These are phyloP conservation scores for Galleria mellonella DNA, from an alignment of 1,140 invertebrate genomes.

Conservation along the genomic window DNA sequence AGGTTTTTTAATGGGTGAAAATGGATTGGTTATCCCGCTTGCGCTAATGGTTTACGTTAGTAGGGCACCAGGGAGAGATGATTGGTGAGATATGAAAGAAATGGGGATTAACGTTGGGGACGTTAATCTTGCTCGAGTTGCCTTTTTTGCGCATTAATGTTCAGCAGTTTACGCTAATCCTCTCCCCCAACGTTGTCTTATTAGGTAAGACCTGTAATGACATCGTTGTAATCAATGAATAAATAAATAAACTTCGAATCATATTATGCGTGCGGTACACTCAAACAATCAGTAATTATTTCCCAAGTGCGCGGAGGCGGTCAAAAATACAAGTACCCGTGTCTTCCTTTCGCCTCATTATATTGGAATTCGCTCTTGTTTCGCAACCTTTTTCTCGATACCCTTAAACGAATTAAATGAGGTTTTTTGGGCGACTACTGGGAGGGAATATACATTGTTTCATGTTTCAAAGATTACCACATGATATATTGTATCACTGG, in stretches of 20 bases:
- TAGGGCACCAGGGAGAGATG: too few species aligned
- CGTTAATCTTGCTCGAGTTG: not conserved
- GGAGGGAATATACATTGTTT: not conserved
- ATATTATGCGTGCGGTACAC: not conserved
- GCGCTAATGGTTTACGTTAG: too few species aligned
- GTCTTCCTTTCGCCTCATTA: not conserved
- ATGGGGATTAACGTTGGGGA: not conserved
- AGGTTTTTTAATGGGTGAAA: too few species aligned
- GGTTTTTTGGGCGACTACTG: not conserved
- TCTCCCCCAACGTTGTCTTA: too few species aligned
- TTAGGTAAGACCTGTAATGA: too few species aligned
- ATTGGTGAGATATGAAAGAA: too few species aligned
- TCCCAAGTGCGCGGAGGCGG: not conserved
- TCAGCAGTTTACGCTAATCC: too few species aligned
- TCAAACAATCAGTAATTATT: not conserved
- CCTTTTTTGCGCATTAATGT: too few species aligned
- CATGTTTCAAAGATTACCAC: not conserved
- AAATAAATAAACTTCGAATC: not conserved
- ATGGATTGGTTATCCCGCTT: too few species aligned
- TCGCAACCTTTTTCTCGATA: not conserved
- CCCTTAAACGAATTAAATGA: not conserved
- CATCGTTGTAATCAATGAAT: not conserved
- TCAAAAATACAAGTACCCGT: not conserved
- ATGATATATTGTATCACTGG: not conserved
- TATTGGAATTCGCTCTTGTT: conserved; percentile 1